Evolutionary conservation across 2,113 vertebrate genomes (phyloP), one percentile per base, ranked within the genome.

Genomic region (Chionodraco myersi): DNA sequence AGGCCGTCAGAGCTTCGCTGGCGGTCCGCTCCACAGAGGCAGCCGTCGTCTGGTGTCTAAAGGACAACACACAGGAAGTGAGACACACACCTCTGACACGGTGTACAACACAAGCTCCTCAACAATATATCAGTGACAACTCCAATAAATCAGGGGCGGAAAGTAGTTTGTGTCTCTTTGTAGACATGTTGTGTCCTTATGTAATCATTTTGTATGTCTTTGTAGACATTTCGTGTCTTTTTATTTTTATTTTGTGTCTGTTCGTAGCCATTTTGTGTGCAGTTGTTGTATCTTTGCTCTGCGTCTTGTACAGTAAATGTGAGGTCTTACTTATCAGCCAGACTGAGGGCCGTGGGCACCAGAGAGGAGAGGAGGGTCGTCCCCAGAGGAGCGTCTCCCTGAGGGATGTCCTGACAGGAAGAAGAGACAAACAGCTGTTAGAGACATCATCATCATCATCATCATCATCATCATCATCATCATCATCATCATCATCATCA

Each of bases 281-380:
- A 30, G 30, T 4, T 30, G 30, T 30, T 30, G 30, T 30, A 30
- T 30, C 36, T 8, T 41, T 41, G 30, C 30, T 41, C 36, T 41
- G 7, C 36, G 1, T 41, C 36, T 41, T 41, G 41, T 47, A 0
- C 65, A 15, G n/a, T 26, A 13, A 49, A 8, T 3, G 10, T 2
- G 12, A n/a, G 10, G 49, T 77, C 96, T 94, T 78, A 99, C 98
- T 92, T 91, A n/a, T 96, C 88, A 54, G 96, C 96, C 78, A 99
- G 80, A 30, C 87, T 86, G 5, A 54, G 57, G 4, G 97, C 96
- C 26, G 93, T 95, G 67, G 95, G 86, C 52, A 94, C 95, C 91
- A 98, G 90, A 18, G 85, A 83, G 36, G 93, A 91, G 58, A 96
- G 84, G 45, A 74, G 4, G 69, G 89, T 93, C 0, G 94, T 82